Base-by-base conservation (phyloP, 2,797 vertebrate genomes). In the Lerista edwardsae region DNA sequence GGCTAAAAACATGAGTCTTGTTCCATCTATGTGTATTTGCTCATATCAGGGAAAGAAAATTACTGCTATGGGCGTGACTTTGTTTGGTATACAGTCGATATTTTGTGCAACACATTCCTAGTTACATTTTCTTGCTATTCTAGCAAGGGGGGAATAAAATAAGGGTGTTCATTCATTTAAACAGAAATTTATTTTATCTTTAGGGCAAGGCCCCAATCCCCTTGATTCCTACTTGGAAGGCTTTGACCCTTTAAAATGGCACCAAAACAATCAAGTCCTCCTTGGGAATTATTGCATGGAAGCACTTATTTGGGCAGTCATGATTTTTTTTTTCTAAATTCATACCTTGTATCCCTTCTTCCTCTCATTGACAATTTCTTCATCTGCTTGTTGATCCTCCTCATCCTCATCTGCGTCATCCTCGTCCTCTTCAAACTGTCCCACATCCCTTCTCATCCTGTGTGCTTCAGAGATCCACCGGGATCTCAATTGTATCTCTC, bases 401-500 rank as follows among this genome's bases (percentile, higher is more conserved):
- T 0, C 69, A 9, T 44, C 78, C 31, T 0, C 69, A 36, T 84
- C 44, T 12, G 85, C 74, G 19, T 81, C 73, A 7, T 44, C 73
- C 73, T 80, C 23, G 2, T 86, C 17, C 15, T 94, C 83, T 31
- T 89, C 75, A 3, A 3, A 55, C 51, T 6, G 47, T 44, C 14
- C 41, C 19, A 57, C n/a, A 5, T 84, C n/a, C 95, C 93, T 59
- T 89, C 90, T 0, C 39, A 95, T 90, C 36, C 93, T 92, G 29
- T 96, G 90, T 78, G 97, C 92, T 92, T 95, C 97, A 75, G 96
- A 93, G 90, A 95, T 95, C 87, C 96, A 95, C 83, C 89, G 96
- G 86, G 95, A 90, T 93, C 97, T 97, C 82, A 95, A 69, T 69
- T 97, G 95, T 71, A 97, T 44, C 81, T 98, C 96, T 80, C 97